Percentiles rank a stretch among this genome's conserved stretches.
Conservation (phyloP, 2,888 invertebrate genomes). For the Polia nebulosa region DNA sequence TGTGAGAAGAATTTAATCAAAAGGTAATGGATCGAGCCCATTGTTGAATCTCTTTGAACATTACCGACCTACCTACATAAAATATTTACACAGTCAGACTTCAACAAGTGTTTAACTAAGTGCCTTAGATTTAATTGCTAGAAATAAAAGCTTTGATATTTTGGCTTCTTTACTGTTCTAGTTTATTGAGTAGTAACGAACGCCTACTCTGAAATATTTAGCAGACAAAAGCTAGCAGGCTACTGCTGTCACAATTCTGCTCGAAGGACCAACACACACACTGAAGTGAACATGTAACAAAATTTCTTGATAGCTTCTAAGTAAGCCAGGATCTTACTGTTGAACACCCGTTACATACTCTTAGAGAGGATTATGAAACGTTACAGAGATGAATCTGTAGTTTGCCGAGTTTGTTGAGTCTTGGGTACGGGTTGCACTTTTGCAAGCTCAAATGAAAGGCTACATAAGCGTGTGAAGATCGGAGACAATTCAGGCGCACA, state of each 20-base stretch:
- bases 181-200: not conserved
- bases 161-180: not conserved
- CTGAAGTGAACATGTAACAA: too few relatives aligned
- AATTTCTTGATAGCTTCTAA: too few relatives aligned
- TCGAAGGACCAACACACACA: not conserved
- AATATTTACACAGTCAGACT: not conserved
- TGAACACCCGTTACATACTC: too few relatives aligned
- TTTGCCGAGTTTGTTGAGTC: too few relatives aligned
- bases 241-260: not conserved
- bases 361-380: too few relatives aligned
- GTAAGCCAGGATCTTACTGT: too few relatives aligned
- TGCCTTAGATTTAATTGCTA: not conserved
- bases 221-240: not conserved
- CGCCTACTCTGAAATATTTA: conserved; percentile 4
- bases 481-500: too few relatives aligned
- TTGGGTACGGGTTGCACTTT: too few relatives aligned
- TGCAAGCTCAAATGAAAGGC: too few relatives aligned
- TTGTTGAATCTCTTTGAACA: conserved; percentile 31
- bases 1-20: conserved; percentile 56
- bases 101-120: conserved; percentile 11
- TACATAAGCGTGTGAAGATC: too few relatives aligned
- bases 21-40: conserved; percentile 35
- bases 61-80: conserved; percentile 7
- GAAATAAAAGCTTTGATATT: not conserved
- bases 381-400: too few relatives aligned